These are phyloP conservation scores for Tetramorium bicarinatum DNA, from an alignment of 2,888 invertebrate species.

Conservation along the genomic window DNA sequence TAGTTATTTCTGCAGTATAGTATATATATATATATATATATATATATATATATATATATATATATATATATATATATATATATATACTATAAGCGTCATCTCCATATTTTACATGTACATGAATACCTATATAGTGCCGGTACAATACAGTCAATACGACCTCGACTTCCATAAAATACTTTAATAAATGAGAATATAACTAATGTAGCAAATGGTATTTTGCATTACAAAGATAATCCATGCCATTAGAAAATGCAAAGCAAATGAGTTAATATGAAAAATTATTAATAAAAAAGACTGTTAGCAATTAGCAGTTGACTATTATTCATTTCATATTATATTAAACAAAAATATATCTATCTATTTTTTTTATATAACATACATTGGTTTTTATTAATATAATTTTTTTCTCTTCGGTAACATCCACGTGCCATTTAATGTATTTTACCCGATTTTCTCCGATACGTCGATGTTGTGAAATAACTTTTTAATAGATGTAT, in stretches of 20 bases:
- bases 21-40: too few species aligned
- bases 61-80: too few species aligned
- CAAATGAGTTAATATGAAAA: background rate
- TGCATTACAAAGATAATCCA: background rate
- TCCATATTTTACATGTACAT: background rate
- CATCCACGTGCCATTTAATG: background rate
- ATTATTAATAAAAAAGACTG: constrained; percentile 1
- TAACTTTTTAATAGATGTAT: constrained; percentile 42
- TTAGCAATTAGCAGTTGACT: background rate
- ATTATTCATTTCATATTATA: background rate
- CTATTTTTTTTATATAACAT: background rate
- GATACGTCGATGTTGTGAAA: background rate
- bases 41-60: too few species aligned
- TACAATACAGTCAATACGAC: constrained; percentile 8
- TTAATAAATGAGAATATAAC: constrained; percentile 12
- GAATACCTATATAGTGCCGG: background rate
- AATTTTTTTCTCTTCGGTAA: background rate
- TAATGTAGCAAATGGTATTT: background rate
- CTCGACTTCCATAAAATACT: background rate
- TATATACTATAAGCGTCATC: background rate
- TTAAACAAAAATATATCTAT: background rate
- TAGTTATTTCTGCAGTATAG: background rate
- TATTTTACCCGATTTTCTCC: constrained; percentile 31
- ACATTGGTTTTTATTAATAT: background rate
- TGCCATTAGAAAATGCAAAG: background rate